A percentile compares a stretch with the other conserved stretches of the same genome.
phyloP scores from a whole-genome alignment of 2,113 vertebrate species.

The Pyrgilauda ruficollis region DNA sequence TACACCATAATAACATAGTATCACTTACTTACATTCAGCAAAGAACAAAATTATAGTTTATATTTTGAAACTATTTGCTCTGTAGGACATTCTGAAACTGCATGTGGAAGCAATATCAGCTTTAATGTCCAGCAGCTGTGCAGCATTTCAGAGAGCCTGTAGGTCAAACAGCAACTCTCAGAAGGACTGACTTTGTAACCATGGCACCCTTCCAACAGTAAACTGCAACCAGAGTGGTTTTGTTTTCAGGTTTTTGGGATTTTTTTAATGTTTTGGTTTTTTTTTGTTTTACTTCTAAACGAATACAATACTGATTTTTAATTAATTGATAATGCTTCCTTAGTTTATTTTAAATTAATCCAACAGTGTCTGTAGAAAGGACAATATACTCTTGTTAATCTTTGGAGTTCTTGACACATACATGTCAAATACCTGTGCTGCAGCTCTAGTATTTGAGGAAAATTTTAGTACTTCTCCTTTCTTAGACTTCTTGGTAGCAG shows the following conservation, averaged over 20 bases:
- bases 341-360: background rate
- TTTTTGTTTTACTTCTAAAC: background rate
- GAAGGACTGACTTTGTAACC: conserved; percentile 56
- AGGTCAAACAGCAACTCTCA: conserved; percentile 51
- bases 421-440: background rate
- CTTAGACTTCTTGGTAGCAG: background rate
- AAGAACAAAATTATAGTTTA: conserved; percentile 39
- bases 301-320: background rate
- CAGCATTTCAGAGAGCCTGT: conserved; percentile 25
- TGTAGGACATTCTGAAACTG: conserved; percentile 37
- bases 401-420: background rate
- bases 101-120: conserved; percentile 64
- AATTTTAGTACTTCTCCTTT: background rate
- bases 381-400: background rate
- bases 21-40: conserved; percentile 20
- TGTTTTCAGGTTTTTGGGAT: background rate
- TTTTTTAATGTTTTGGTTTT: background rate
- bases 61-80: conserved; percentile 34
- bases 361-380: background rate
- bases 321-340: background rate
- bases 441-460: background rate
- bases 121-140: conserved; percentile 64
- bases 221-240: background rate
- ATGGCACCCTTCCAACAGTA: conserved; percentile 6
- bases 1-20: background rate